Base-by-base conservation (phyloP, 2,113 vertebrate species). In the Tyto alba region DNA sequence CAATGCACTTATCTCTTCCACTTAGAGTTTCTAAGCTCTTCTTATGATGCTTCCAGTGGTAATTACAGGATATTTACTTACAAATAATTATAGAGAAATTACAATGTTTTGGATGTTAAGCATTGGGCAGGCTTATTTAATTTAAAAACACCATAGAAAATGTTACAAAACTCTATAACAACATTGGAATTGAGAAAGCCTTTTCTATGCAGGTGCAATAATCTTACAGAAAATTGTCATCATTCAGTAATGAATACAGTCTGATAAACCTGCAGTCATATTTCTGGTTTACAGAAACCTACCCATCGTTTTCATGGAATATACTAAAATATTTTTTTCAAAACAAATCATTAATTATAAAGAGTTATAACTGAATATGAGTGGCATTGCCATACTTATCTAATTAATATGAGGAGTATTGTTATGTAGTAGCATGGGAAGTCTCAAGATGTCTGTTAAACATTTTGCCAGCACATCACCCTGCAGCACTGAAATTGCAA, bases 301-400 rank as follows among this genome's bases (percentile, higher is more conserved):
- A 9, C 1, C 3, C 34, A 7, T 45, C 5, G 25, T 72, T 80
- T 78, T 34, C 16, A 40, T 8, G 4, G 34, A 53, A 47, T 0
- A 0, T 14, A 16, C 7, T 64, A 0, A 7, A 17, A 6, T 13
- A 10, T 25, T 30, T 30, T 15, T 19, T 29, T 5, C 11, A 27
- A 6, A 64, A 38, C 1, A 60, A 41, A 27, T 15, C 36, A 16
- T 84, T 62, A 62, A 47, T 63, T 67, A 13, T 30, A 38, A 62
- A 41, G 27, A 56, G 3, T 56, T 84, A 17, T 11, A 62, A 29
- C 15, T 80, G 34, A 83, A 20, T 57, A 25, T 47, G 30, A 32
- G 1, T 32, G 13, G 5, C 32, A 29, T 22, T 93, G 29, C 23
- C 25, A 38, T 45, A 36, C 3, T n/a, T 6, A 26, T 29, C 9